These are phyloP conservation scores for Dinoponera quadriceps DNA, from an alignment of 1,140 invertebrate species.

Conservation along the genomic window DNA sequence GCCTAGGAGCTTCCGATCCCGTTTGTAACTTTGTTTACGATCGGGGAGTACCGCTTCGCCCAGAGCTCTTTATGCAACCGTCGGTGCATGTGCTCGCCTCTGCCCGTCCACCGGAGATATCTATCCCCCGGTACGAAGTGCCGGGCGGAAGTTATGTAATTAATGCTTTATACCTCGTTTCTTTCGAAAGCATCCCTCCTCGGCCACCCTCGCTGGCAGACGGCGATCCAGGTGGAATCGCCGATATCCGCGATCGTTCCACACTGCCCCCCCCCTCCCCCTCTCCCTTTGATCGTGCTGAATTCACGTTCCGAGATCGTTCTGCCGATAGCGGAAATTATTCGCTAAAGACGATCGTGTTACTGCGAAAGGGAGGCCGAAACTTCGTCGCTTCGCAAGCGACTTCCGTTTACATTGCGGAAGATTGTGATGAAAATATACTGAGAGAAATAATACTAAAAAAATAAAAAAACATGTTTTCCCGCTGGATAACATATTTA, in stretches of 20 bases:
- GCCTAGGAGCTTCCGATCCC: conserved; percentile 40
- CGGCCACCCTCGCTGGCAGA: conserved; percentile 18
- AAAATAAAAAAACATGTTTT: too few species aligned
- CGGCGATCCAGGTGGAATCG: conserved; percentile 56
- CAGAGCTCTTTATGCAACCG: conserved; percentile 35
- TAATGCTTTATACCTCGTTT: conserved; percentile 65
- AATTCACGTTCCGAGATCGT: conserved; percentile 61
- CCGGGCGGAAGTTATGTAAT: conserved; percentile 74
- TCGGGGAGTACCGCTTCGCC: conserved; percentile 6
- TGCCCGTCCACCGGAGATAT: conserved; percentile 50
- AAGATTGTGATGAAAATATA: neutral
- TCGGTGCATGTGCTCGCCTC: conserved; percentile 18
- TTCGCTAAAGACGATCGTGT: conserved; percentile 27
- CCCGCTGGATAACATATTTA: too few species aligned
- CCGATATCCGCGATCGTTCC: conserved; percentile 50
- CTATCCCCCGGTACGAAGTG: conserved; percentile 54
- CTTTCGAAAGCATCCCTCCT: conserved; percentile 30
- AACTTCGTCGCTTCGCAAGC: neutral
- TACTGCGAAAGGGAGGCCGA: neutral
- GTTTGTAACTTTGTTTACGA: conserved; percentile 57
- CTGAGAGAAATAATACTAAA: neutral
- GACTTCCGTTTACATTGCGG: neutral
- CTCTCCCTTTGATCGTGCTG: conserved; percentile 22
- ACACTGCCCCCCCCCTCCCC: conserved; percentile 11
- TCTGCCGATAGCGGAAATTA: conserved; percentile 60